These are phyloP conservation scores for Cotesia glomerata DNA, from an alignment of 1,140 invertebrate species.

Conservation along the genomic window DNA sequence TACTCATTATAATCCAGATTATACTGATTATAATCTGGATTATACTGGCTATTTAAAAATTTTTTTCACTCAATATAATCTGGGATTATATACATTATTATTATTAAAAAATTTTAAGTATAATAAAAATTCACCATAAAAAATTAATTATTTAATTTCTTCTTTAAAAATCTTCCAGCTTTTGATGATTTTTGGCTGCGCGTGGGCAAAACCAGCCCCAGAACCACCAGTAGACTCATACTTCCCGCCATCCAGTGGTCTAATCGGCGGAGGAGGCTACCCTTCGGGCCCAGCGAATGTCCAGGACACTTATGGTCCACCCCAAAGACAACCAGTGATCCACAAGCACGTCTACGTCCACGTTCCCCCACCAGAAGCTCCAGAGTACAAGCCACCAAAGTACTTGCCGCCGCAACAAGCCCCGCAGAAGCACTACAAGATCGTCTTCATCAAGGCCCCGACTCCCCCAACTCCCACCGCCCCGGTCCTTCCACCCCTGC, in stretches of 20 bases:
- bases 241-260: constrained; percentile 43
- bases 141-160: no score
- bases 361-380: constrained; percentile 80
- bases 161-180: neutral
- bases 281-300: constrained; percentile 51
- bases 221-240: constrained; percentile 51
- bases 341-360: constrained; percentile 88
- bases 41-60: no score
- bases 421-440: constrained; percentile 88
- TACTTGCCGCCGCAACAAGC: constrained; percentile 62
- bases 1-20: no score
- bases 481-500: constrained; percentile 73
- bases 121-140: no score
- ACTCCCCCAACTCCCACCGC: constrained; percentile 79
- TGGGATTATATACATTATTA: no score
- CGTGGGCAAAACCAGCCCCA: constrained; percentile 45
- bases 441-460: constrained; percentile 87
- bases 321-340: constrained; percentile 74
- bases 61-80: no score
- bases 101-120: no score
- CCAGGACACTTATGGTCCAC: constrained; percentile 70
- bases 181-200: constrained; percentile 37
- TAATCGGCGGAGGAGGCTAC: constrained; percentile 38
- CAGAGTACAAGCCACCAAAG: constrained; percentile 72
- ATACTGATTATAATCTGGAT: no score